Evolutionary conservation across 1,140 invertebrate genomes (phyloP).

Genomic region (Protaetia brevitarsis): DNA sequence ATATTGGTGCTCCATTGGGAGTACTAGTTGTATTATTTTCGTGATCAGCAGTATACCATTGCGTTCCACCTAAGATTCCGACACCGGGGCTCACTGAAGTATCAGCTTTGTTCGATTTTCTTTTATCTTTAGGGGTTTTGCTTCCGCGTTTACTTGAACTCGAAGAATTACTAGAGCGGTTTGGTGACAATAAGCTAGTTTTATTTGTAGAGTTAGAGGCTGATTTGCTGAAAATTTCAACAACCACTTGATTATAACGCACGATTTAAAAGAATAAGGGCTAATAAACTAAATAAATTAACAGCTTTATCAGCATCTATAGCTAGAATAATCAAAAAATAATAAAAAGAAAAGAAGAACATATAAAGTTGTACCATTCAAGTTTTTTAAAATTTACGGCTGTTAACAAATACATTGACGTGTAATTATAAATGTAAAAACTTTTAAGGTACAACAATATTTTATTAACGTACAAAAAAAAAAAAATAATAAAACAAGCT

Average conservation of each 20-base stretch:
- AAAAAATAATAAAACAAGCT: background rate
- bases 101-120: conserved; percentile 43
- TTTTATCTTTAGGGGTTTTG: conserved; percentile 48
- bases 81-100: conserved; percentile 32
- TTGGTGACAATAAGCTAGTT: conserved; percentile 39
- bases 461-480: background rate
- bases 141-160: conserved; percentile 22
- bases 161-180: conserved; percentile 39
- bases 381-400: no score
- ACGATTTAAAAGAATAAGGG: background rate
- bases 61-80: conserved; percentile 49
- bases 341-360: no score
- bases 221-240: conserved; percentile 36
- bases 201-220: conserved; percentile 31
- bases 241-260: background rate
- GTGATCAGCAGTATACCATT: conserved; percentile 61
- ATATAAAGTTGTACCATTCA: no score
- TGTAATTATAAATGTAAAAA: no score
- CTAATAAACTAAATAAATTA: background rate
- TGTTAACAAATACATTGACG: no score
- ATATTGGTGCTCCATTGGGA: conserved; percentile 50
- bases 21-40: conserved; percentile 36
- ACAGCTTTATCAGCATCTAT: background rate
- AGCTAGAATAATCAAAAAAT: no score
- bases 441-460: background rate